A percentile compares a stretch with the other conserved stretches of the same genome.
phyloP scores from a whole-genome alignment of 1,140 invertebrate genomes.

The Matsumurasca onukii region DNA sequence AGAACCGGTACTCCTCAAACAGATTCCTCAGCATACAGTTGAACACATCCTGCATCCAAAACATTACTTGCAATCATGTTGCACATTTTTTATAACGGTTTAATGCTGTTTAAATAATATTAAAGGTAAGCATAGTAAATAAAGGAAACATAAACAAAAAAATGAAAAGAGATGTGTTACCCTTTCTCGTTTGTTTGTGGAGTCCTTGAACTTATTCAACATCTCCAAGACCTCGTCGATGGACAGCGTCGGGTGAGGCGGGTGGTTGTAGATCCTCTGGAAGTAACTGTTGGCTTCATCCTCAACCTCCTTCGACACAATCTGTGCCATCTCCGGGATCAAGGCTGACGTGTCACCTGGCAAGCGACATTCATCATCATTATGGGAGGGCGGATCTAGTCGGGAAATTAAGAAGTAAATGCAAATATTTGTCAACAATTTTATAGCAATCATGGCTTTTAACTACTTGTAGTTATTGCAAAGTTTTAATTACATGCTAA shows the following conservation, averaged over 20 bases:
- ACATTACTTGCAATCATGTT: background rate
- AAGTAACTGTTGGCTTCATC: conserved; percentile 98
- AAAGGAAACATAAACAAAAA: background rate
- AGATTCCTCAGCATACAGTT: conserved; percentile 97
- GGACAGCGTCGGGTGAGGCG: conserved; percentile 86
- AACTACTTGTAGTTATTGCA: no score
- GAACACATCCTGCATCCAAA: conserved; percentile 70
- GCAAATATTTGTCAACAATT: no score
- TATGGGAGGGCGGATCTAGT: no score
- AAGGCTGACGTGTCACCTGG: conserved; percentile 45
- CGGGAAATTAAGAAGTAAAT: no score
- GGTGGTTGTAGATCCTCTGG: conserved; percentile 96
- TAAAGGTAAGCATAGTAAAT: background rate
- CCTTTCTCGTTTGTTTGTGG: conserved; percentile 80
- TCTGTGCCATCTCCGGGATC: conserved; percentile 71
- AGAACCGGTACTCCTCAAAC: conserved; percentile 98
- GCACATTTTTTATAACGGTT: no score
- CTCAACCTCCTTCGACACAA: conserved; percentile 92
- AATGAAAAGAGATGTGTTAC: conserved; percentile 48
- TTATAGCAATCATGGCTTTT: no score
- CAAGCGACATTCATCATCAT: no score
- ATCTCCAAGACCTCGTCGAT: conserved; percentile 93
- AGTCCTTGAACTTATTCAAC: conserved; percentile 94
- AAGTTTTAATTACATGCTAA: no score
- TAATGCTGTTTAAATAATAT: background rate